phyloP scores from a whole-genome alignment of 2,888 invertebrate species.

The Heteropelma amictum region DNA sequence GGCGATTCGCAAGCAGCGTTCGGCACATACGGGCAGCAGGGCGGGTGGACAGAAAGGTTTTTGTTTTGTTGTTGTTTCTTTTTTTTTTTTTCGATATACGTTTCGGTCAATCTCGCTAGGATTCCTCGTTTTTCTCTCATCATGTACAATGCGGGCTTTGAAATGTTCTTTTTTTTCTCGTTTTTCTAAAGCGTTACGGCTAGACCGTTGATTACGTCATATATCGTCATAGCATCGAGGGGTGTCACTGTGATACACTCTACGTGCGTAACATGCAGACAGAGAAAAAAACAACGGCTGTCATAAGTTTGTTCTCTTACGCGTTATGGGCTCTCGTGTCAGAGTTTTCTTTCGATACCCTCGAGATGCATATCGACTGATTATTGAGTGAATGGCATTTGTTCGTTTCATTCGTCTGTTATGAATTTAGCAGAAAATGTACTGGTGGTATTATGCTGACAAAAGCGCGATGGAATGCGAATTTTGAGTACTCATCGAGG shows the following conservation, averaged over 20 bases:
- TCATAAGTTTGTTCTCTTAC: too few species aligned
- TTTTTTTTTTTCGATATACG: not conserved
- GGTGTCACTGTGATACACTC: not conserved
- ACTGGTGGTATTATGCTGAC: too few species aligned
- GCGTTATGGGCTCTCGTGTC: too few species aligned
- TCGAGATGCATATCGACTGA: too few species aligned
- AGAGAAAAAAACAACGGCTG: not conserved
- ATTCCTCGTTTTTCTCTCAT: not conserved
- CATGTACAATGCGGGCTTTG: conserved; percentile 17
- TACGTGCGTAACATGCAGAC: conserved; percentile 41
- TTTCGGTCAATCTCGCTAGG: not conserved
- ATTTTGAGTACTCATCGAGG: too few species aligned
- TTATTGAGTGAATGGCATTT: too few species aligned
- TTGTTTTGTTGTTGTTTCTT: conserved; percentile 25
- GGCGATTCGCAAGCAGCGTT: conserved; percentile 54
- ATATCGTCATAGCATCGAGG: conserved; percentile 3
- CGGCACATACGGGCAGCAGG: conserved; percentile 38
- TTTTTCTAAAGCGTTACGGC: conserved; percentile 30
- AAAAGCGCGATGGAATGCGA: too few species aligned
- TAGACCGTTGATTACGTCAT: conserved; percentile 1
- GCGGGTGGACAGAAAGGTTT: conserved; percentile 46
- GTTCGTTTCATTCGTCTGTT: too few species aligned
- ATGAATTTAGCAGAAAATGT: too few species aligned
- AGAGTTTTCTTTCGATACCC: too few species aligned
- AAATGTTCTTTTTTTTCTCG: not conserved